Evolutionary conservation across 2,113 vertebrate species (phyloP), one percentile per base, ranked within the genome.

Genomic region (Elaphurus davidianus): DNA sequence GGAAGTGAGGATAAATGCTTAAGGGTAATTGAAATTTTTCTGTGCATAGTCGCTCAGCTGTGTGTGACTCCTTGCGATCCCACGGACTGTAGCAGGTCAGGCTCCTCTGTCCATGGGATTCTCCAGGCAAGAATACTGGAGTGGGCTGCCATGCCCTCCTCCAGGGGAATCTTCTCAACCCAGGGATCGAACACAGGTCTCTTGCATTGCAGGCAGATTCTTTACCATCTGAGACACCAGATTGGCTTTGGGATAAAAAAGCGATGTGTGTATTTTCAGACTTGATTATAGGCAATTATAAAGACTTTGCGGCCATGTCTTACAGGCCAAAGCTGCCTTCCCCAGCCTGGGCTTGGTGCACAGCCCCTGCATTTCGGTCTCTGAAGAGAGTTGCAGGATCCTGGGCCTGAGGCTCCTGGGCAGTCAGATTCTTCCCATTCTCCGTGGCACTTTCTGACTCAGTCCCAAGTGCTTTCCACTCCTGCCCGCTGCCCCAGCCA

Each of bases 21-120:
- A 60, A 84, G 89, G 54, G 64, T 59, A 84, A 76, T 7, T 76
- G 62, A 76, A 45, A 25, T 14, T 43, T 76, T 76, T 3, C 71
- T 71, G 19, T 23, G 67, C n/a, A 23, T 40, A 71, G n/a, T 23
- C 2, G 0, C 17, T 71, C 67, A 71, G n/a, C 40, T n/a, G 33
- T 36, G 19, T 6, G n/a, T n/a, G 9, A 71, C n/a, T 71, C 19
- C 0, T 23, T 36, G 67, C 17, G 19, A 71, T 19, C n/a, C 17
- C 67, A 36, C 1, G 9, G n/a, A 23, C 64, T 36, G 16, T 23
- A 23, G 17, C 8, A 5, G 64, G 9, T 11, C n/a, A 71, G 64
- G 64, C 17, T 11, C 33, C 64, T 36, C 64, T 36, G 64, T 71
- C 30, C 19, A 21, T 21, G 64, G 64, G 64, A 71, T 36, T 36